Evolutionary conservation across 2,797 vertebrate species (phyloP).

Genomic region (Sylvia borin): DNA sequence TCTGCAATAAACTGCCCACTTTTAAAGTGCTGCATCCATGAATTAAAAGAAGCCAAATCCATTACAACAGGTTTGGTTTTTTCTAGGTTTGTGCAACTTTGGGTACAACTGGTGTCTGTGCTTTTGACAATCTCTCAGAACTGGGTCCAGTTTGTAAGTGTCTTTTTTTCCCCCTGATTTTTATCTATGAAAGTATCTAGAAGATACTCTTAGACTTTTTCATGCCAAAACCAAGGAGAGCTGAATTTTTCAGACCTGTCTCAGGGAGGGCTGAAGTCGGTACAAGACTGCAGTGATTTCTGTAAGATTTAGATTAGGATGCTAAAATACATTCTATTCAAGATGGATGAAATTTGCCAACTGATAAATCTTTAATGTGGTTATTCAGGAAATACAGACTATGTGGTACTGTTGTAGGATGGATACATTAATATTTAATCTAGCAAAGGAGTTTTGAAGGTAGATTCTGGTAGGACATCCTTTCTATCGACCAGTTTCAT

Average conservation of each 20-base stretch:
- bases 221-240: background rate
- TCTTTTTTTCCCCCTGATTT: background rate
- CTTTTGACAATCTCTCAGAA: slow-evolving; percentile 91
- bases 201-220: background rate
- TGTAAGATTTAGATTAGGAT: background rate
- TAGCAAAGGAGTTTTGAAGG: background rate
- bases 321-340: background rate
- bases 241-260: background rate
- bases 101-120: slow-evolving; percentile 94
- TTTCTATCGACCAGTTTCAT: background rate
- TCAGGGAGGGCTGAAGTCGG: background rate
- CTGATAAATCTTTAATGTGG: background rate
- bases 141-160: slow-evolving; percentile 92
- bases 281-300: background rate
- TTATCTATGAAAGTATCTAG: background rate
- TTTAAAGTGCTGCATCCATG: background rate
- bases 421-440: background rate
- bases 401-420: background rate
- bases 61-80: slow-evolving; percentile 9
- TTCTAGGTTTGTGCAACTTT: slow-evolving; percentile 91
- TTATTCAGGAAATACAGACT: background rate
- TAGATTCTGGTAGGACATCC: background rate
- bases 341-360: background rate
- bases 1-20: background rate
- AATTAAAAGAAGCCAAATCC: background rate